These are phyloP conservation scores for Carcharodon carcharias DNA, from an alignment of 2,797 vertebrate species.

Conservation along the genomic window DNA sequence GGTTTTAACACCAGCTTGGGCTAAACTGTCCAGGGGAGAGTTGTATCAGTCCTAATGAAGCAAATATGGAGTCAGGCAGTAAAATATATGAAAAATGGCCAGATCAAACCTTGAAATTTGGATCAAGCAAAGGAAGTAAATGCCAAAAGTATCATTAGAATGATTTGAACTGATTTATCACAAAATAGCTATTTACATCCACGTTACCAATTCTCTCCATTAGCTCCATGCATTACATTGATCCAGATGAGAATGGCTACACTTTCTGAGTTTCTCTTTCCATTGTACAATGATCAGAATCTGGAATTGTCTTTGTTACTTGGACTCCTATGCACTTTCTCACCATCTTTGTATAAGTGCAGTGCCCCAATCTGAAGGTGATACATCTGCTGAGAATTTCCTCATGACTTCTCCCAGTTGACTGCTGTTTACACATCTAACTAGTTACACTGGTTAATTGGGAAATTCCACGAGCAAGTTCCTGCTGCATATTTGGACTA, in stretches of 20 bases:
- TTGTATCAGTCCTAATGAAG: neutral
- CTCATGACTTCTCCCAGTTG: neutral
- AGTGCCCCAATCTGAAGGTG: no score
- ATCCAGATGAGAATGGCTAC: neutral
- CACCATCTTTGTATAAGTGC: neutral
- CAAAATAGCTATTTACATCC: neutral
- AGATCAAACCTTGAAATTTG: neutral
- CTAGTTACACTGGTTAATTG: neutral
- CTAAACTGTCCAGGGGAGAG: neutral
- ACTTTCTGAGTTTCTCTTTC: neutral
- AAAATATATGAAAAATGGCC: neutral
- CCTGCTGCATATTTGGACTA: neutral
- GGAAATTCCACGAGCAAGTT: neutral
- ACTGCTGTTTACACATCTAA: neutral
- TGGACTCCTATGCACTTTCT: neutral
- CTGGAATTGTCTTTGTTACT: neutral
- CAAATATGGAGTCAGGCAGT: neutral
- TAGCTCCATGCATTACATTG: neutral
- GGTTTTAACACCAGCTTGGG: neutral
- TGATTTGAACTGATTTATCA: neutral
- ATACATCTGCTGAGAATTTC: neutral
- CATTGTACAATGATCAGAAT: neutral
- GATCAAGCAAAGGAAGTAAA: neutral
- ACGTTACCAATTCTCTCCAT: neutral
- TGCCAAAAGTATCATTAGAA: neutral